Conservation (phyloP, 1,140 invertebrate genomes). For the Diprion similis region DNA sequence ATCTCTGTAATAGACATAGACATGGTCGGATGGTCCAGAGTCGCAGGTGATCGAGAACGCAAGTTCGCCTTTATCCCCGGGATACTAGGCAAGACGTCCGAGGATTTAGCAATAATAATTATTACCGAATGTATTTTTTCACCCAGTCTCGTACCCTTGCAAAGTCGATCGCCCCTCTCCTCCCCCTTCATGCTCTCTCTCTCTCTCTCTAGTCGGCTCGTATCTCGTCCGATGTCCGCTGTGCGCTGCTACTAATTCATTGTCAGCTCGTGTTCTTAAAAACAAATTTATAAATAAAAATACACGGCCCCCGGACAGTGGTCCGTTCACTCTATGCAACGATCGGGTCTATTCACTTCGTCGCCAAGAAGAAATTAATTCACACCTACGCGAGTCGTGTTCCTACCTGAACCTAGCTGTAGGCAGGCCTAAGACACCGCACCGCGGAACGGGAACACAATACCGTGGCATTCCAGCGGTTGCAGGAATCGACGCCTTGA, state of each 20-base stretch:
- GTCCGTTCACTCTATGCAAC: not conserved
- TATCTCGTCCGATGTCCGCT: no score
- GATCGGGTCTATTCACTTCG: not conserved
- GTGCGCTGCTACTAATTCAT: no score
- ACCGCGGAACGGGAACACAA: no score
- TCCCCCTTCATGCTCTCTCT: not conserved
- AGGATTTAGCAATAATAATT: constrained; percentile 40
- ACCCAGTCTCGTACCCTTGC: constrained; percentile 24
- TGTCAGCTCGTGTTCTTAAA: no score
- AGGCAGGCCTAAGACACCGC: no score
- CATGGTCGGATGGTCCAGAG: no score
- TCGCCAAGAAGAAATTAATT: constrained; percentile 2
- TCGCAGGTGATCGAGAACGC: no score
- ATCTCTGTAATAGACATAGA: not conserved
- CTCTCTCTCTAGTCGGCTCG: not conserved
- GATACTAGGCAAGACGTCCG: no score
- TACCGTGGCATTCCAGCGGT: no score
- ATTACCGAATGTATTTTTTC: constrained; percentile 36
- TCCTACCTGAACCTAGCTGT: no score
- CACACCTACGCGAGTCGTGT: not conserved
- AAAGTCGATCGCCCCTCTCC: not conserved
- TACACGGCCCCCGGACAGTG: not conserved
- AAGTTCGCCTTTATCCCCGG: no score
- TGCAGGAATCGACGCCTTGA: no score
- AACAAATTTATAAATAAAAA: not conserved